Evolutionary conservation across 92 coral and sea anemone species (phyloP), one percentile per base, ranked within the genome.

Genomic region (Zoanthus gigantus): DNA sequence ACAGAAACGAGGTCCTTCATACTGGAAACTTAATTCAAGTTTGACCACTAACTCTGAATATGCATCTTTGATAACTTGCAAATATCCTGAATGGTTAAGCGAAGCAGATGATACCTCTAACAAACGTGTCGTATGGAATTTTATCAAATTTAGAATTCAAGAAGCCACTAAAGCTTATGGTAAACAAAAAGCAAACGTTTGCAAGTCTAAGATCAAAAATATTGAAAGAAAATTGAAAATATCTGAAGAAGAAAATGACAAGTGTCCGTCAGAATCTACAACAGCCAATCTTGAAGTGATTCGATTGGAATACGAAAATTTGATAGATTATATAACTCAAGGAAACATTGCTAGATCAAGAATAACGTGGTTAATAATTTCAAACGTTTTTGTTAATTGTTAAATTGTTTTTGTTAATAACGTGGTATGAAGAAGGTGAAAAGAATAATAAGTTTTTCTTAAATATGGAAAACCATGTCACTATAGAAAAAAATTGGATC

Each of bases 381-480:
- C 23, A 23, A 23, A 23, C 23, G 23, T 23, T 23, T 23, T 23
- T 23, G 23, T 23, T 23, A 23, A 23, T 23, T 23, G 23, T 23
- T 23, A 23, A 23, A 23, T 23, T 23, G 23, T 23, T 23, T 23
- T 23, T 23, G 23, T 23, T 23, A 23, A 23, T 23, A 23, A 23
- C 23, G 23, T 23, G 23, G 89, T 66, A 53, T 73, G 89, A 85
- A 74, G 72, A 85, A 32, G 83, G 83, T 47, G 89, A 75, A 75
- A 86, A 86, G 63, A 47, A 82, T 48, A 86, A 82, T 60, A 76
- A 44, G 23, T 86, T 74, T 63, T 86, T 76, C n/a, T 87, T 87
- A 45, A 77, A 78, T 34, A 71, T 23, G 29, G 90, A 78, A 60
- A 87, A 87, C 8, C 63, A 28, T 37, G 23, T 23, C 78, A 34